These are phyloP conservation scores for Hyla sarda DNA, from an alignment of 2,113 vertebrate species.

Conservation along the genomic window DNA sequence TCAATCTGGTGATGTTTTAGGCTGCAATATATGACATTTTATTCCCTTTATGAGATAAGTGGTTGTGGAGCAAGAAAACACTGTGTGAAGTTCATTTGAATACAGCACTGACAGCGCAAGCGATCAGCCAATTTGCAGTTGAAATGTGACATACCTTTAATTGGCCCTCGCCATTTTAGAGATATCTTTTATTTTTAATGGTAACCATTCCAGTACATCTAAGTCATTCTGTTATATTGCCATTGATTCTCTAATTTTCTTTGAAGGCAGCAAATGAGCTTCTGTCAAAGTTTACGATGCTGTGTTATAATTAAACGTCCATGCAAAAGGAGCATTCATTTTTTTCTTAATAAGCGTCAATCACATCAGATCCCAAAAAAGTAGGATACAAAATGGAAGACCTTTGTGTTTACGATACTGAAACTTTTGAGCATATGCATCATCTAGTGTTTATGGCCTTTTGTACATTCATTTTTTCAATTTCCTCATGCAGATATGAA, in stretches of 20 bases:
- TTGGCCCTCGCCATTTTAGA: conserved; percentile 46
- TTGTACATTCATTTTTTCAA: neutral
- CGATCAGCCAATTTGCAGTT: conserved; percentile 52
- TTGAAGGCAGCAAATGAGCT: conserved; percentile 48
- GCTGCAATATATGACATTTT: conserved; percentile 27
- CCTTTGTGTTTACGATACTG: neutral
- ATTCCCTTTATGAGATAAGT: conserved; percentile 12
- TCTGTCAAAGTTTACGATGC: conserved; percentile 47
- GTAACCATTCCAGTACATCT: conserved; percentile 33
- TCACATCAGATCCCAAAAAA: neutral
- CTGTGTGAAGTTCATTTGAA: conserved; percentile 32
- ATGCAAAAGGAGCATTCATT: conserved; percentile 44
- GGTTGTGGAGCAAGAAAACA: conserved; percentile 27
- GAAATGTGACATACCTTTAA: conserved; percentile 57
- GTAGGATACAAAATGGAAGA: neutral
- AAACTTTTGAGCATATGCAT: neutral
- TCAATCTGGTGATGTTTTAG: conserved; percentile 35
- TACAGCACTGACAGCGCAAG: conserved; percentile 39
- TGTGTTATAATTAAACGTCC: conserved; percentile 24
- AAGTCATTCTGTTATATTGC: conserved; percentile 39
- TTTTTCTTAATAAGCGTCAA: conserved; percentile 31
- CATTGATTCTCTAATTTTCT: conserved; percentile 40
- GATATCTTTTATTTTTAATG: conserved; percentile 29
- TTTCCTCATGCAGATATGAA: too few species aligned
- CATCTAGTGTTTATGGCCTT: neutral